Percentiles rank a stretch among this genome's conserved stretches.
phyloP scores from a whole-genome alignment of 2,113 vertebrate genomes.

The Aplodontia rufa region DNA sequence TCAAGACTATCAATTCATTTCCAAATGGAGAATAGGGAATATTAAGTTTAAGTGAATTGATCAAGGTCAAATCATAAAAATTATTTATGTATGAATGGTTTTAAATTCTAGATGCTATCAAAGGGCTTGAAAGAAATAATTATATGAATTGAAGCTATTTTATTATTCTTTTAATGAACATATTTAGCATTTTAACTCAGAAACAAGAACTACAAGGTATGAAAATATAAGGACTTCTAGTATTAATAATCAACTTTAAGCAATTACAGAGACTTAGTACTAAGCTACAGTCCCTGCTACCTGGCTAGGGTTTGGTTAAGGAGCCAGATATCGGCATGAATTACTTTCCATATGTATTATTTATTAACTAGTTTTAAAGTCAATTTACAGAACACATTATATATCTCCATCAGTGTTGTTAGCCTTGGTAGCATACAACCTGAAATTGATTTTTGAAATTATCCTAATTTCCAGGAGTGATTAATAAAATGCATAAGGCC shows the following conservation, averaged over 20 bases:
- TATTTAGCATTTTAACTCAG: background rate
- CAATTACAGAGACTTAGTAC: background rate
- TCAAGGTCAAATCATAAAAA: conserved; percentile 25
- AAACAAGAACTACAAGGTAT: background rate
- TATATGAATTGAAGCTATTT: background rate
- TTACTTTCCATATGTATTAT: background rate
- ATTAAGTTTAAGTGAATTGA: conserved; percentile 45
- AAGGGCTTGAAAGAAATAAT: conserved; percentile 7
- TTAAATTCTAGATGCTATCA: conserved; percentile 16
- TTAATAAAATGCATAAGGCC: background rate
- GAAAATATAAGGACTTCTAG: background rate
- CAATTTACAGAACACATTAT: background rate
- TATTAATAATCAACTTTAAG: background rate
- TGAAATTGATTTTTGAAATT: background rate
- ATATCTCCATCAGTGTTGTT: background rate
- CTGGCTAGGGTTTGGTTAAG: background rate
- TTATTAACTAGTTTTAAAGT: background rate
- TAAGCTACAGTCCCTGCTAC: background rate
- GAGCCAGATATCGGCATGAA: background rate
- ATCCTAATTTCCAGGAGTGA: background rate
- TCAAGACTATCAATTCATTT: conserved; percentile 48
- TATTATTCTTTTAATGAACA: background rate
- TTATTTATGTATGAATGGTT: conserved; percentile 28
- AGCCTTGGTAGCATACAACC: background rate
- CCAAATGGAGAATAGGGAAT: conserved; percentile 18